These are phyloP conservation scores for Orchestes rusci DNA, from an alignment of 2,888 invertebrate species.

Conservation along the genomic window DNA sequence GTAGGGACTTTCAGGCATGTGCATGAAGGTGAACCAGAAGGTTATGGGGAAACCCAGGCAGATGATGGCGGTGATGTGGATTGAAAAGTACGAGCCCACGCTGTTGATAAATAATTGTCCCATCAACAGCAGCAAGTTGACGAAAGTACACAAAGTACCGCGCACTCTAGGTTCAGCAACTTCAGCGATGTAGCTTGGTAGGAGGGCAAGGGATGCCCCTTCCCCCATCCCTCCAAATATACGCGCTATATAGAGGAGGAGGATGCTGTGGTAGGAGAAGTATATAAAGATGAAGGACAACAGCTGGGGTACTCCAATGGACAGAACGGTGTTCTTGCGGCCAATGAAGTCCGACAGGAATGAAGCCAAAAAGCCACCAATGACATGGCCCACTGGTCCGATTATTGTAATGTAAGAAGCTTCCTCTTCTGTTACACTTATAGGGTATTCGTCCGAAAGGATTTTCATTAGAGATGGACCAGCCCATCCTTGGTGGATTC, in stretches of 20 bases:
- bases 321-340: slow-evolving; percentile 28
- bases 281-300: slow-evolving; percentile 16
- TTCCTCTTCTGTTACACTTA: slow-evolving; percentile 28
- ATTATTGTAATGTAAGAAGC: slow-evolving; percentile 30
- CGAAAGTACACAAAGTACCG: slow-evolving; percentile 28
- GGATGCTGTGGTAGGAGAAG: slow-evolving; percentile 12
- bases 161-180: slow-evolving; percentile 30
- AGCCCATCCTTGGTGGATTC: slow-evolving; percentile 30
- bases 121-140: slow-evolving; percentile 5
- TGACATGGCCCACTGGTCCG: slow-evolving; percentile 27
- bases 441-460: slow-evolving; percentile 28
- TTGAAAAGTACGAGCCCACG: slow-evolving; percentile 31
- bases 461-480: slow-evolving; percentile 28
- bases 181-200: slow-evolving; percentile 34
- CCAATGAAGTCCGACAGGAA: slow-evolving; percentile 28
- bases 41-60: slow-evolving; percentile 30
- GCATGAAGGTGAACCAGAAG: slow-evolving; percentile 29
- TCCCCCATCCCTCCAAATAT: slow-evolving; percentile 31
- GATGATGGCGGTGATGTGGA: slow-evolving; percentile 25
- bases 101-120: slow-evolving; percentile 27
- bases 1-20: slow-evolving; percentile 39
- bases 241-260: slow-evolving; percentile 17
- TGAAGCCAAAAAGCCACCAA: slow-evolving; percentile 27
- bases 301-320: slow-evolving; percentile 27
- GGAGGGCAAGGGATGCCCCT: slow-evolving; percentile 28